Conservation (phyloP, 2,797 vertebrate genomes). For the Sebastes oblongus region DNA sequence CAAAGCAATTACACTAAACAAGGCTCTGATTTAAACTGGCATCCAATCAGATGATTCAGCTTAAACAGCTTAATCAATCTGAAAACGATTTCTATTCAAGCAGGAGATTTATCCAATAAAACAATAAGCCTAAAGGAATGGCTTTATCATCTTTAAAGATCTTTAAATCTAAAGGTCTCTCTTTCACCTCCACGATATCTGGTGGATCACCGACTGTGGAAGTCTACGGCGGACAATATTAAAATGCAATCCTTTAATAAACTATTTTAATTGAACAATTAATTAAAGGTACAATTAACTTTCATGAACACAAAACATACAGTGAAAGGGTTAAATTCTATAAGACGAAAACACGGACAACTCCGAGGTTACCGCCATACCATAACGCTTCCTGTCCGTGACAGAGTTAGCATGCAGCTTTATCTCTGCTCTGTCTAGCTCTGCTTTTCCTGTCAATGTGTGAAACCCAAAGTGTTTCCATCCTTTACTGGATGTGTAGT, state of each 20-base stretch:
- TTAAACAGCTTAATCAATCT: background rate
- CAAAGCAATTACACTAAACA: background rate
- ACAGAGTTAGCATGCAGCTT: no score
- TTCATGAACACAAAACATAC: no score
- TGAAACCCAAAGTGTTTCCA: no score
- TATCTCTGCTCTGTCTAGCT: no score
- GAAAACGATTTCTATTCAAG: background rate
- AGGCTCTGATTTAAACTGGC: background rate
- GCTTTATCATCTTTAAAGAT: background rate
- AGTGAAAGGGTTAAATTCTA: no score
- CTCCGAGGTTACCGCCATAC: no score
- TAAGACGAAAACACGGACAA: no score
- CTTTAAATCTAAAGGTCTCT: background rate
- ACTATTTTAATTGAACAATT: background rate
- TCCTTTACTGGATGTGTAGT: no score
- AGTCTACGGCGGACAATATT: background rate
- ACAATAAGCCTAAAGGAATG: no score
- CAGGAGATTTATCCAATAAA: background rate
- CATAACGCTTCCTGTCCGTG: no score
- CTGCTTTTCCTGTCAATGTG: no score
- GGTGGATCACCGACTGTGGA: background rate
- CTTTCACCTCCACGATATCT: background rate
- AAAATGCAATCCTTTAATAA: background rate
- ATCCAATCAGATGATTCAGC: background rate
- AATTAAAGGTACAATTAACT: no score